Conservation (phyloP, 1,140 invertebrate genomes). For the Cydia splendana region DNA sequence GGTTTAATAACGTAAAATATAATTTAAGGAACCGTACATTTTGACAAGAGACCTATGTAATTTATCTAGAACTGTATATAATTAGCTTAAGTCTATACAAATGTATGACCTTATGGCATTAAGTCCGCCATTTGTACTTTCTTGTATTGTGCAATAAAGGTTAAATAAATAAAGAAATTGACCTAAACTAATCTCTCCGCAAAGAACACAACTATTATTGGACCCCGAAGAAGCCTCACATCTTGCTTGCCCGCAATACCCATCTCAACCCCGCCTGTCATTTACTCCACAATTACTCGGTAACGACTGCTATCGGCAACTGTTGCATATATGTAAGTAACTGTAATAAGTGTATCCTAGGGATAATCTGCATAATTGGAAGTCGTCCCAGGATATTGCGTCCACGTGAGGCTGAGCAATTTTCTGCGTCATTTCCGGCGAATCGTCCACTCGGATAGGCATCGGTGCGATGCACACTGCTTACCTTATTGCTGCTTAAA, state of each 20-base stretch:
- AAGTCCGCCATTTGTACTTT: no score
- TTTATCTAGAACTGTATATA: no score
- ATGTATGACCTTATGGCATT: no score
- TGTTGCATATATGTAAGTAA: conserved; percentile 53
- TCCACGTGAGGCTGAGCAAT: conserved; percentile 73
- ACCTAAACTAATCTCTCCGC: no score
- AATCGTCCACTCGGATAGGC: conserved; percentile 59
- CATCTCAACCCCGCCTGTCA: conserved; percentile 8
- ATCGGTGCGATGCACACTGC: conserved; percentile 54
- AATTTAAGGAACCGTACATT: no score
- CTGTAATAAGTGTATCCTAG: conserved; percentile 65
- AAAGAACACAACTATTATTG: background rate
- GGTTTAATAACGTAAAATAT: no score
- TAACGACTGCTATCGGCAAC: conserved; percentile 24
- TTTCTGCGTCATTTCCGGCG: conserved; percentile 76
- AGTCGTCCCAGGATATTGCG: conserved; percentile 75
- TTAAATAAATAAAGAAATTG: no score
- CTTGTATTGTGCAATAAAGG: no score
- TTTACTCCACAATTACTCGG: background rate
- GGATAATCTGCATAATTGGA: conserved; percentile 78
- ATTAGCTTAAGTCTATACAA: no score
- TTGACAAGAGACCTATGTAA: no score
- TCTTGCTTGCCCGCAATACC: background rate
- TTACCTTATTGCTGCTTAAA: conserved; percentile 52
- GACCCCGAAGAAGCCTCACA: background rate